Evolutionary conservation across 2,797 vertebrate genomes (phyloP).

Genomic region (Myotis planiceps): DNA sequence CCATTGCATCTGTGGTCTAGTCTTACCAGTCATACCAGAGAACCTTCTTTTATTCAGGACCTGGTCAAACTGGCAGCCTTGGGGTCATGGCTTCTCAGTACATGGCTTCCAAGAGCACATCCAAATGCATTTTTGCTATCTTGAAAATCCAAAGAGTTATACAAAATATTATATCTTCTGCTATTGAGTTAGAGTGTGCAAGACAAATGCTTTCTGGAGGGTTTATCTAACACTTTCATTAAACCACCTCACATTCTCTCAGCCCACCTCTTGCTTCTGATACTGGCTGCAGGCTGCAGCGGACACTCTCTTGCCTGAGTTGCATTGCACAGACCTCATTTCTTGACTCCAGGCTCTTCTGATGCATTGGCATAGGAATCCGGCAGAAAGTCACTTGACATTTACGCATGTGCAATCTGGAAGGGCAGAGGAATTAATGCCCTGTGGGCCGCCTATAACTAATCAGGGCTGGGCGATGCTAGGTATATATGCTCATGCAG

Average conservation of each 20-base stretch:
- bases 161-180: background rate
- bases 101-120: background rate
- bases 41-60: constrained; percentile 7
- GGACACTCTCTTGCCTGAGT: background rate
- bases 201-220: background rate
- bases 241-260: background rate
- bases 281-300: background rate
- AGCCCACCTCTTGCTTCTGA: background rate
- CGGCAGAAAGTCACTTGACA: background rate
- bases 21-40: background rate
- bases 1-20: constrained; percentile 38
- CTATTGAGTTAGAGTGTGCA: background rate
- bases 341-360: background rate
- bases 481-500: background rate
- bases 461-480: accelerated
- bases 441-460: background rate
- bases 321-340: background rate
- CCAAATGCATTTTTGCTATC: background rate
- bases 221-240: background rate
- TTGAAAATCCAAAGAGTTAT: constrained; percentile 30
- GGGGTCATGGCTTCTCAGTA: background rate
- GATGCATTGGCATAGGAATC: background rate
- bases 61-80: background rate
- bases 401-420: background rate
- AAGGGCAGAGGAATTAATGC: background rate